Conservation (phyloP, 2,888 invertebrate genomes). For the Metallyticus violacea region DNA sequence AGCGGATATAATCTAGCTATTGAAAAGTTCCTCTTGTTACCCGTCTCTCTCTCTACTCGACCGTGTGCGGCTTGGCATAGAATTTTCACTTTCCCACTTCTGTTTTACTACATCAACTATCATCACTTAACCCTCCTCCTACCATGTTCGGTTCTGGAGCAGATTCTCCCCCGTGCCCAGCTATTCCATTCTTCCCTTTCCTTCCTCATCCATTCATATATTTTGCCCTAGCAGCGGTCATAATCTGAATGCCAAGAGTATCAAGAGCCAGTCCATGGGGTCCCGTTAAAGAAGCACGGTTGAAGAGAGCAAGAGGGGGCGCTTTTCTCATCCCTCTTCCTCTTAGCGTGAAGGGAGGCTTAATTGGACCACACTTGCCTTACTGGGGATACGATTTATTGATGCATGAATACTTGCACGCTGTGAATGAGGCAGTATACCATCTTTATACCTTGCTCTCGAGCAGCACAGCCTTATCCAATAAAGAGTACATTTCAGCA, state of each 20-base stretch:
- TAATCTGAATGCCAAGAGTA: neutral
- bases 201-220: neutral
- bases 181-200: neutral
- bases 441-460: neutral
- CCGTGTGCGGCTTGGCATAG: neutral
- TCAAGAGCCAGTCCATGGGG: neutral
- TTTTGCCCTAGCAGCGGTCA: neutral
- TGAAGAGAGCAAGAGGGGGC: neutral
- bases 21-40: neutral
- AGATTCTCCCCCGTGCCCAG: neutral
- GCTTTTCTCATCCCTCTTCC: neutral
- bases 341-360: neutral
- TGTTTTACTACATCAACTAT: neutral
- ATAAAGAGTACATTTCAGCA: neutral
- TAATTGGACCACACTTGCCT: conserved; percentile 16
- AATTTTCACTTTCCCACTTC: neutral
- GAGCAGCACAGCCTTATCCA: neutral
- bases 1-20: neutral
- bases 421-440: neutral
- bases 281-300: neutral
- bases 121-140: neutral
- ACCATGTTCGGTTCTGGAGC: neutral
- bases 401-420: conserved; percentile 4
- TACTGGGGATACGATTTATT: conserved; percentile 5
- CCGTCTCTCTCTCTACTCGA: too few species aligned